Evolutionary conservation across 1,140 invertebrate species (phyloP), one percentile per base, ranked within the genome.

Genomic region (Drosophila chauvacae): DNA sequence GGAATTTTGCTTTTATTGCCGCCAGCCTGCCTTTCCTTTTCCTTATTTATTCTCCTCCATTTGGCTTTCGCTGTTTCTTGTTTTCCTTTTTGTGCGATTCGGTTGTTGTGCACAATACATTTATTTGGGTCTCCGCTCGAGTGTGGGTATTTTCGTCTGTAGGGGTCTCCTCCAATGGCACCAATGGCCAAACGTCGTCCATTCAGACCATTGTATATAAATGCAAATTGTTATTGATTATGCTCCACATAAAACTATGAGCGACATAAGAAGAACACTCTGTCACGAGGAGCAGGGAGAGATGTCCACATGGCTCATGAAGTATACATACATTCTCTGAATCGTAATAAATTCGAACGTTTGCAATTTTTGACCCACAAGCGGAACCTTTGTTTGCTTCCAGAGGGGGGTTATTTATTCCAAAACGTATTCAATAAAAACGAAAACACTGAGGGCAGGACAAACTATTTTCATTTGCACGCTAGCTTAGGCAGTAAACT

Each of bases 151-250:
- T 51, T 64, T 56, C 61, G 73, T 79, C 58, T 61, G 65, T 2
- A 69, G 59, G 65, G 47, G 26, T 30, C 45, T 39, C 44, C 47
- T 37, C 45, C 41, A 44, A 72, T 62, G 58, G 48, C 23, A 20
- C 45, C 45, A 20, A 20, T 20, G 51, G 28, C 26, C 33, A 30
- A 63, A 58, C 61, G 60, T 63, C 68, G 63, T 68, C 77, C 59
- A 77, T 86, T 64, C 79, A 58, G 70, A 53, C 28, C 50, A 59
- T 68, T 74, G 45, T 64, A 74, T 73, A 80, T 70, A 87, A 87
- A 87, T 87, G 84, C 77, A 88, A 88, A 88, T 88, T 88, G 85
- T 88, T 88, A 88, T 88, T 88, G 84, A 88, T 88, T 88, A 88
- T 90, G 84, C 69, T 74, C 41, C 84, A 80, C 68, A 84, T 81